phyloP scores from a whole-genome alignment of 2,888 invertebrate genomes.

The Sinhomidia bicolor region DNA sequence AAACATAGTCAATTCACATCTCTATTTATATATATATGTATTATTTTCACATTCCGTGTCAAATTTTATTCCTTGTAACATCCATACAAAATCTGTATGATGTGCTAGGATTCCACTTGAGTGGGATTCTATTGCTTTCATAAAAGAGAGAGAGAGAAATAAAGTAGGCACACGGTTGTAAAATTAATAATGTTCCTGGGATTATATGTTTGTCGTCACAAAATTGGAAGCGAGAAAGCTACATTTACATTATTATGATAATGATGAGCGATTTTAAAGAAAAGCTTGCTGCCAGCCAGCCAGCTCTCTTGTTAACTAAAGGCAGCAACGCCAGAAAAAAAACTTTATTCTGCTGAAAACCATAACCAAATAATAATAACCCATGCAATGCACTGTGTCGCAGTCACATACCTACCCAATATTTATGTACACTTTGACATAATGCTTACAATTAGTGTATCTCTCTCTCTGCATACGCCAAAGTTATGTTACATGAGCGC shows the following conservation, averaged over 20 bases:
- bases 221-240: neutral
- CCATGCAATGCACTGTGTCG: no score
- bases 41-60: neutral
- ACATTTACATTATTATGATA: no score
- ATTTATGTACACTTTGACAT: no score
- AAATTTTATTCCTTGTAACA: slow-evolving; percentile 4
- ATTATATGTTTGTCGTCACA: no score
- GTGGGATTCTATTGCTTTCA: slow-evolving; percentile 20
- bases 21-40: neutral
- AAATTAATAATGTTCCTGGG: slow-evolving; percentile 9
- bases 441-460: no score
- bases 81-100: slow-evolving; percentile 27
- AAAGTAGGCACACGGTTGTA: neutral
- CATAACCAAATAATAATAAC: no score
- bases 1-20: neutral
- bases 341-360: neutral
- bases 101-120: slow-evolving; percentile 18
- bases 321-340: neutral
- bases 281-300: neutral
- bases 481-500: neutral
- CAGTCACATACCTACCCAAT: neutral
- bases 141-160: neutral
- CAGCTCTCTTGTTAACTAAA: neutral
- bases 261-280: neutral
- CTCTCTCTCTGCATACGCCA: no score